Evolutionary conservation across 2,797 vertebrate species (phyloP).

Genomic region (Enteromius thamalakanensis): DNA sequence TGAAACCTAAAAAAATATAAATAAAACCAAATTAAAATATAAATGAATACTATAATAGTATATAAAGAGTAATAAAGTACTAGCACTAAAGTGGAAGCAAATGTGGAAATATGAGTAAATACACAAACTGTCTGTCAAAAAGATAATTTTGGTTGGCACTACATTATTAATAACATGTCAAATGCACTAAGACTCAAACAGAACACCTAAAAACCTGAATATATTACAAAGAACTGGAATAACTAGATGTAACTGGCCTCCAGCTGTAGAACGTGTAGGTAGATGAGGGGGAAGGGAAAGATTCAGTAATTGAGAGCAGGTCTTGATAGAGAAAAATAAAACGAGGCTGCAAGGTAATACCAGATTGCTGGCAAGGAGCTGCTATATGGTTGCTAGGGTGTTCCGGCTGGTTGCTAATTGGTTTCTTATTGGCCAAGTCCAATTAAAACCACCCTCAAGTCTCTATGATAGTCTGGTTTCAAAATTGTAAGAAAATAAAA

Average conservation of each 20-base stretch:
- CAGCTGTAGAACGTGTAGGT: not conserved
- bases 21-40: not conserved
- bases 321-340: not conserved
- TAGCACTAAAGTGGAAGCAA: not conserved
- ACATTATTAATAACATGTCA: constrained; percentile 1
- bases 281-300: not conserved
- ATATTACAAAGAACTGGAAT: not conserved
- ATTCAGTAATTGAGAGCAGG: not conserved
- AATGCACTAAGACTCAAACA: constrained; percentile 2
- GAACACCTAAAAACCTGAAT: constrained; percentile 5
- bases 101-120: not conserved
- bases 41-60: not conserved
- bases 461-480: not conserved
- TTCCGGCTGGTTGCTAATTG: not conserved
- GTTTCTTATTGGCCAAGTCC: not conserved
- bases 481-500: no score
- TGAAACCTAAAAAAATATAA: not conserved
- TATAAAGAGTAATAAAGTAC: not conserved
- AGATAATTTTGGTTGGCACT: not conserved
- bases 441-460: not conserved
- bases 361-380: not conserved
- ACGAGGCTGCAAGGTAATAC: not conserved
- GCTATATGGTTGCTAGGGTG: constrained; percentile 2
- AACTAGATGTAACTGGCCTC: not conserved
- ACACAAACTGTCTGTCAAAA: not conserved